Conservation (phyloP, 1,140 invertebrate genomes). For the Odontomachus brunneus region DNA sequence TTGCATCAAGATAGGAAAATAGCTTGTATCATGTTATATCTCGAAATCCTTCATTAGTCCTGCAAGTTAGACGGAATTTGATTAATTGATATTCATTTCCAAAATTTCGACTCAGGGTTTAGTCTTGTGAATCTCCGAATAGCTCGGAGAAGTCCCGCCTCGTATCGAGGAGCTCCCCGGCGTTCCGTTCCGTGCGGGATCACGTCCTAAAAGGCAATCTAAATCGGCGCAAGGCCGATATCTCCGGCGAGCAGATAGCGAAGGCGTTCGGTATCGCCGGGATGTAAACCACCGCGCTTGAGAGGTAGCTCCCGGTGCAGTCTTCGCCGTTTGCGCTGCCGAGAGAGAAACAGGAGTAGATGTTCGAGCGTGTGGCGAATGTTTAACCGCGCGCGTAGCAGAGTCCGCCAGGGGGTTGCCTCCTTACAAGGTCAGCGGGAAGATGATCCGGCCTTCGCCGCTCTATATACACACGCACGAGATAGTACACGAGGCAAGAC, state of each 20-base stretch:
- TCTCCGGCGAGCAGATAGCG: conserved; percentile 33
- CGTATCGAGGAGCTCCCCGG: conserved; percentile 1
- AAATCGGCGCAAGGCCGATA: conserved; percentile 55
- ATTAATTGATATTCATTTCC: too few relatives aligned
- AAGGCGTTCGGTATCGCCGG: conserved; percentile 38
- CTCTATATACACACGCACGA: not conserved
- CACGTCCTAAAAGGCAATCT: conserved; percentile 56
- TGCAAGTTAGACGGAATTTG: too few relatives aligned
- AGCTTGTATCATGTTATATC: too few relatives aligned
- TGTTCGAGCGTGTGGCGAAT: conserved; percentile 59
- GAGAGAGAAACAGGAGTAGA: conserved; percentile 66
- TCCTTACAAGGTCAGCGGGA: conserved; percentile 52
- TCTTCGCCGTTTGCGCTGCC: conserved; percentile 46
- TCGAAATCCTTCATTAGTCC: too few relatives aligned
- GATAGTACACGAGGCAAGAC: conserved; percentile 26
- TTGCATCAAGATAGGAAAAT: too few relatives aligned
- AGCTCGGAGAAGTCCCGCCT: conserved; percentile 2
- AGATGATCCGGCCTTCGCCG: conserved; percentile 40
- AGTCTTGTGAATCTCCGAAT: not conserved
- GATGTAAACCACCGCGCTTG: conserved; percentile 46
- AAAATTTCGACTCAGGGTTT: not conserved
- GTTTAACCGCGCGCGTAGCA: conserved; percentile 33
- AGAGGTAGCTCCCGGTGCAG: conserved; percentile 27
- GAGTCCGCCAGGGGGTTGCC: conserved; percentile 41
- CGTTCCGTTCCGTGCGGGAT: conserved; percentile 16